These are phyloP conservation scores for Albula goreensis DNA, from an alignment of 2,113 vertebrate genomes.

Conservation along the genomic window DNA sequence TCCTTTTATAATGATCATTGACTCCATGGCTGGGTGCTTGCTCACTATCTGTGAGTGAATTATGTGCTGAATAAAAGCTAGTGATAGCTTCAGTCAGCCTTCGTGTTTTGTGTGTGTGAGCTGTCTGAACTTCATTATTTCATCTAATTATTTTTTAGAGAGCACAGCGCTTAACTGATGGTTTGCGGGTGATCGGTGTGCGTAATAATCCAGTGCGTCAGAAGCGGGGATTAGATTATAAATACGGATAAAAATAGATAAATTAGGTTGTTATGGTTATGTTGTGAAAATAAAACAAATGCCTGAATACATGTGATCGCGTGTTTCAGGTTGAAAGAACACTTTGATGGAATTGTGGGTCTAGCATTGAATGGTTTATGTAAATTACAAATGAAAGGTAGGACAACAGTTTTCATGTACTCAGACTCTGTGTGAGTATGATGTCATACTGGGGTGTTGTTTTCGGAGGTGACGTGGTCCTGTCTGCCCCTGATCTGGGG, in stretches of 20 bases:
- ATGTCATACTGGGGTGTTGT: background rate
- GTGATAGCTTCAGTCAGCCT: background rate
- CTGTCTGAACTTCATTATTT: background rate
- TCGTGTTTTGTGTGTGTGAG: background rate
- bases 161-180: background rate
- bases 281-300: background rate
- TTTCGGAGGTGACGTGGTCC: background rate
- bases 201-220: background rate
- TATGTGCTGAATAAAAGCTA: background rate
- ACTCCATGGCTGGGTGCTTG: background rate
- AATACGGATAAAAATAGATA: background rate
- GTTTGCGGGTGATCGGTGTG: background rate
- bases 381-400: background rate
- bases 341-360: conserved; percentile 1
- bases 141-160: background rate
- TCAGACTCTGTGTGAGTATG: background rate
- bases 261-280: conserved; percentile 18
- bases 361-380: background rate
- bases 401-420: background rate
- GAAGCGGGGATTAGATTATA: background rate
- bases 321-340: conserved; percentile 9
- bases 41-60: background rate
- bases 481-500: background rate
- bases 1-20: background rate
- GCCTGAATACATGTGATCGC: background rate